These are phyloP conservation scores for Ophion obscuratus DNA, from an alignment of 2,888 invertebrate genomes.

Conservation along the genomic window DNA sequence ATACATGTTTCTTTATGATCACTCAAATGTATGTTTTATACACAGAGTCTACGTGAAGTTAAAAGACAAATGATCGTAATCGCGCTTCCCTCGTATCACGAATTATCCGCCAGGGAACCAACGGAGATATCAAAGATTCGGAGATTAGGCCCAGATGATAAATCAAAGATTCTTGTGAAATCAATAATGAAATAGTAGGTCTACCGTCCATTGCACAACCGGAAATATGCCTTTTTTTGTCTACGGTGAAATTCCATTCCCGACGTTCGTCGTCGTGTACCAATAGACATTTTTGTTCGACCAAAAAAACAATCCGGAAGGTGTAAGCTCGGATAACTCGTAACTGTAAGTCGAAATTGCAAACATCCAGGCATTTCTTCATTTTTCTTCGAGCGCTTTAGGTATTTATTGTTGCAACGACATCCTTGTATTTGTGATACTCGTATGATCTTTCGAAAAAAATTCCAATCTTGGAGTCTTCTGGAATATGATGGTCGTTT, in stretches of 20 bases:
- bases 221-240: background rate
- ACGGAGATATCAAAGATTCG: conserved; percentile 27
- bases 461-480: too few relatives aligned
- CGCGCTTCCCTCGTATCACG: conserved; percentile 20
- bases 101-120: conserved; percentile 24
- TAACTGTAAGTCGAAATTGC: conserved; percentile 17
- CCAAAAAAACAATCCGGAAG: conserved; percentile 37
- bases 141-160: conserved; percentile 31
- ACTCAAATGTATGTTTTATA: background rate
- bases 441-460: background rate
- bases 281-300: conserved; percentile 2
- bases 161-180: conserved; percentile 30
- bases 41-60: background rate
- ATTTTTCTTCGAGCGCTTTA: conserved; percentile 19
- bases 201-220: conserved; percentile 21
- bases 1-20: background rate
- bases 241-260: conserved; percentile 4
- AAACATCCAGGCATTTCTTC: background rate
- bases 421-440: background rate
- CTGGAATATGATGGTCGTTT: too few relatives aligned
- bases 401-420: background rate
- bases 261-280: conserved; percentile 6
- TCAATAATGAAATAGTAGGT: conserved; percentile 21
- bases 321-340: conserved; percentile 6
- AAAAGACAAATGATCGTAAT: conserved; percentile 32